These are phyloP conservation scores for Lysiphlebus fabarum DNA, from an alignment of 1,140 invertebrate genomes.

Conservation along the genomic window DNA sequence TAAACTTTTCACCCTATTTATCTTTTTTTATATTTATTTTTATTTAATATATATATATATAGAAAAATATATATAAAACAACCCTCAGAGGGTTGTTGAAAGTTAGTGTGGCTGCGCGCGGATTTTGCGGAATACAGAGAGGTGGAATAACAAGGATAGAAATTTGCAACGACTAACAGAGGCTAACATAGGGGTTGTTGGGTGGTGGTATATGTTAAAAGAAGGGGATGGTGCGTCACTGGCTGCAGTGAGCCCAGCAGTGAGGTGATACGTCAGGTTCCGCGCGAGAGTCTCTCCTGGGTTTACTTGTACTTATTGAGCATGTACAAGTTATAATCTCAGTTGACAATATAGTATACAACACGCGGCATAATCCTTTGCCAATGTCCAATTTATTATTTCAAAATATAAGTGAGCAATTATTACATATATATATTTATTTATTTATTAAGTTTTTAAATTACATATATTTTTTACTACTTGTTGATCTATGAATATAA, in stretches of 20 bases:
- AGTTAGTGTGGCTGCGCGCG: conserved; percentile 7
- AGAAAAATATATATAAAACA: too few relatives aligned
- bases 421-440: neutral
- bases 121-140: conserved; percentile 21
- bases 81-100: neutral
- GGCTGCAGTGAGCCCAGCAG: conserved; percentile 53
- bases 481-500: too few relatives aligned
- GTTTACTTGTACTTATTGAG: conserved; percentile 32
- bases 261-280: conserved; percentile 52
- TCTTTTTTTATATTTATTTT: neutral
- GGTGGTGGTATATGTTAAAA: conserved; percentile 18
- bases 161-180: conserved; percentile 10
- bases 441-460: neutral
- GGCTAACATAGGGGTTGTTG: conserved; percentile 16
- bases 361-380: conserved; percentile 32
- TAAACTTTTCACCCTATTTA: too few relatives aligned
- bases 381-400: conserved; percentile 4
- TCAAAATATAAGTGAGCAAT: neutral
- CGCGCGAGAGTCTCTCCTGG: conserved; percentile 50
- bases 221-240: conserved; percentile 51
- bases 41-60: neutral
- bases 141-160: conserved; percentile 22
- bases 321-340: conserved; percentile 16
- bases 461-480: too few relatives aligned
- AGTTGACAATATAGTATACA: conserved; percentile 2